phyloP scores from a whole-genome alignment of 2,113 vertebrate genomes.

The Dendropsophus ebraccatus region DNA sequence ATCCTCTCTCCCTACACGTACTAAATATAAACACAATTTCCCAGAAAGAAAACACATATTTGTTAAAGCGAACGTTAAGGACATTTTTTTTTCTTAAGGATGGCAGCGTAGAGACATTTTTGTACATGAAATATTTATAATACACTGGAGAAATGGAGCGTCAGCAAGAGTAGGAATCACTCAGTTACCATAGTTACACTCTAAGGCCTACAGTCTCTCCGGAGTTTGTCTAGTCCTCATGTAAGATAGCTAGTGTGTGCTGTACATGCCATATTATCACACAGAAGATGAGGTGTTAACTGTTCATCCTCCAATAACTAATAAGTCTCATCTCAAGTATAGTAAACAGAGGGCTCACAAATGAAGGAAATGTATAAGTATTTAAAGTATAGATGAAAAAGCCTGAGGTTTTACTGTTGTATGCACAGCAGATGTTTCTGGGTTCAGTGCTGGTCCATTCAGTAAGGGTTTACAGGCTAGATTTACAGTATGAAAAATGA shows the following conservation, averaged over 20 bases:
- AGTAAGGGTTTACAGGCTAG: not conserved
- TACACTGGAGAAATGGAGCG: slow-evolving; percentile 33
- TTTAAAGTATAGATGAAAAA: not conserved
- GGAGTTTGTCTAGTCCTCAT: slow-evolving; percentile 33
- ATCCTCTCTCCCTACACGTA: not conserved
- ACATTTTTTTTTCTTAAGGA: slow-evolving; percentile 36
- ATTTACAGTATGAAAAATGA: no score
- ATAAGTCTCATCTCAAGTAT: not conserved
- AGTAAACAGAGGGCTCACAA: not conserved
- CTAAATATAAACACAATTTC: not conserved
- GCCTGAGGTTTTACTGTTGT: not conserved
- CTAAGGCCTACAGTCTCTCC: slow-evolving; percentile 41
- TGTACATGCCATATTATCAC: slow-evolving; percentile 7
- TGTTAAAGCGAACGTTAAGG: slow-evolving; percentile 24
- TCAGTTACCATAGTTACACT: slow-evolving; percentile 55
- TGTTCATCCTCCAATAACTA: not conserved
- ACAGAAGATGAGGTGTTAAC: not conserved
- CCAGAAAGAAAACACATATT: not conserved
- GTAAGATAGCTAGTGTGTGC: slow-evolving; percentile 21
- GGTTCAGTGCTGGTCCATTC: not conserved
- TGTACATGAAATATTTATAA: slow-evolving; percentile 58
- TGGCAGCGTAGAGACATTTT: slow-evolving; percentile 46
- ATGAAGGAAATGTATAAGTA: not conserved
- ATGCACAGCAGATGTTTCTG: not conserved
- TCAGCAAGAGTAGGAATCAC: slow-evolving; percentile 51